Percentiles rank a stretch among this genome's conserved stretches.
Evolutionary conservation across 2,113 vertebrate species (phyloP).

Genomic region (Melanerpes formicivorus): DNA sequence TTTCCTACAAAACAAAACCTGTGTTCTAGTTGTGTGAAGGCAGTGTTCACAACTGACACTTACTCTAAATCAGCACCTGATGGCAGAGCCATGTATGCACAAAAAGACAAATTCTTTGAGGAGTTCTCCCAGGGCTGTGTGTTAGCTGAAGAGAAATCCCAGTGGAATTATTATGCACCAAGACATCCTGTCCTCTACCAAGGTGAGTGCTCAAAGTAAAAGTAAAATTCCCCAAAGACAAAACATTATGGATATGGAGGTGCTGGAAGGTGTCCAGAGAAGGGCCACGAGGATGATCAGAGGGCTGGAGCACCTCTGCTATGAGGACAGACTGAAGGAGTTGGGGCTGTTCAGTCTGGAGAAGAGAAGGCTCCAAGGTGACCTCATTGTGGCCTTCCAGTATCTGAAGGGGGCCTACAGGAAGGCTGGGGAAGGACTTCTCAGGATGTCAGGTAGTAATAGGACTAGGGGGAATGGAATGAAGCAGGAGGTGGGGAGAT

Average conservation of each 20-base stretch:
- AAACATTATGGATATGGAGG: not conserved
- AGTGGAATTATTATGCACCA: not conserved
- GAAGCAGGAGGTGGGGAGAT: too few relatives aligned
- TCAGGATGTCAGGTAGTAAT: too few relatives aligned
- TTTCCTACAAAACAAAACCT: not conserved
- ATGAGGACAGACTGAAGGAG: too few relatives aligned
- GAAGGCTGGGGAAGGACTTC: too few relatives aligned
- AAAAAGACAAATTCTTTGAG: not conserved
- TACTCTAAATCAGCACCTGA: not conserved
- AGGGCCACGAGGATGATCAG: too few relatives aligned
- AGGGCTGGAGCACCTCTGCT: too few relatives aligned
- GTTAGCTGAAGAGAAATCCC: not conserved
- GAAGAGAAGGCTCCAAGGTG: too few relatives aligned
- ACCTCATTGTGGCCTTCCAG: too few relatives aligned
- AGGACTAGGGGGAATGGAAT: too few relatives aligned
- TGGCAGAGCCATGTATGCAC: not conserved
- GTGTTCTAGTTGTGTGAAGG: accelerated
- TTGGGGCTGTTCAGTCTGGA: too few relatives aligned
- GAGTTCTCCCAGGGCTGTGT: not conserved
- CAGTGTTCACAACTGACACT: not conserved
- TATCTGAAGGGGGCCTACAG: too few relatives aligned
- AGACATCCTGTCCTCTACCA: not conserved
- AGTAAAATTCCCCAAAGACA: not conserved
- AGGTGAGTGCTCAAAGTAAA: not conserved
- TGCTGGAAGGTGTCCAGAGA: too few relatives aligned